Evolutionary conservation across 2,113 vertebrate species (phyloP).

Genomic region (Neotragus moschatus): DNA sequence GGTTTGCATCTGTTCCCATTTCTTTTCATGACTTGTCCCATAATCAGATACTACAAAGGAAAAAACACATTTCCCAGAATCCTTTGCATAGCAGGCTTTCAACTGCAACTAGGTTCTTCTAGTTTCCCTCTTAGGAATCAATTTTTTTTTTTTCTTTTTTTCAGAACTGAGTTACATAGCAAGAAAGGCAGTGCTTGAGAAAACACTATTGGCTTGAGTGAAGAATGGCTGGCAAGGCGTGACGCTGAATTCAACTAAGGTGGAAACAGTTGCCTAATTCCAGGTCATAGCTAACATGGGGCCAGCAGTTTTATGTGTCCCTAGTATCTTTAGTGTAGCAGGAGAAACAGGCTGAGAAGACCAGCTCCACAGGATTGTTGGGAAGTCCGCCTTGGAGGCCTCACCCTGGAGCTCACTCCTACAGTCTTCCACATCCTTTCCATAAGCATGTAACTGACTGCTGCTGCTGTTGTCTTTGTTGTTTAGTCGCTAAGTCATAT

Average conservation of each 20-base stretch:
- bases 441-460: not conserved
- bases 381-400: not conserved
- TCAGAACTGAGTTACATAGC: not conserved
- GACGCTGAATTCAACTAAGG: not conserved
- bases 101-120: not conserved
- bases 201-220: not conserved
- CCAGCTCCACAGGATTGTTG: accelerated
- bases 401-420: not conserved
- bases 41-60: not conserved
- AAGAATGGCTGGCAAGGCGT: not conserved
- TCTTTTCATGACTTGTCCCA: not conserved
- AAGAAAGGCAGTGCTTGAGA: not conserved
- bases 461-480: not conserved
- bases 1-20: not conserved
- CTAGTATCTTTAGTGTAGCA: not conserved
- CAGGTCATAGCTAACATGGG: not conserved
- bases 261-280: not conserved
- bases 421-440: not conserved
- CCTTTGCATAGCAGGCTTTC: not conserved
- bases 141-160: not conserved
- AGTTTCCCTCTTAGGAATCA: not conserved
- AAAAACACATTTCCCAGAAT: not conserved
- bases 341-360: not conserved
- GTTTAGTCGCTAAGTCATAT: not conserved
- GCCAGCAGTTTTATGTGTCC: not conserved